A percentile compares a stretch with the other conserved stretches of the same genome.
These are phyloP conservation scores for Samia ricini DNA, from an alignment of 1,140 invertebrate species.

Conservation along the genomic window DNA sequence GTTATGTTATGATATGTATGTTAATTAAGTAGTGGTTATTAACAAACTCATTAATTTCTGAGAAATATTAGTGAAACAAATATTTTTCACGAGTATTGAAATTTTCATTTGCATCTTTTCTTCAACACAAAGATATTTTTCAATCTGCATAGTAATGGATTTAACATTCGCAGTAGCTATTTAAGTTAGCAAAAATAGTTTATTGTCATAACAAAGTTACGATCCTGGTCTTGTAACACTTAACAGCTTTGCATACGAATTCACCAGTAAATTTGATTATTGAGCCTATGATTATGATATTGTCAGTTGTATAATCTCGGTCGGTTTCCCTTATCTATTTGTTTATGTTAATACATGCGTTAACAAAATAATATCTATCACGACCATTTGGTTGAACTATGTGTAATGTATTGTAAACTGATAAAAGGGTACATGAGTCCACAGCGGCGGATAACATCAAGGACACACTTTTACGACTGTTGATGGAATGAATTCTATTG, in stretches of 20 bases:
- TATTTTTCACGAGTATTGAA: too few relatives aligned
- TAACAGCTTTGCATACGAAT: background rate
- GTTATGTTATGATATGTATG: too few relatives aligned
- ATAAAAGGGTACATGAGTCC: conserved; percentile 21
- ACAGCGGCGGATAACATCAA: conserved; percentile 7
- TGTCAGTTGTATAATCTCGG: background rate
- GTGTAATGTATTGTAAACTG: conserved; percentile 14
- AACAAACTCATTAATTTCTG: too few relatives aligned
- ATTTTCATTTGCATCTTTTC: too few relatives aligned
- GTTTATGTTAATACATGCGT: background rate
- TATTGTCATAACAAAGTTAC: too few relatives aligned
- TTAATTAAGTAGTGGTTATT: too few relatives aligned
- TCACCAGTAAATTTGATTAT: background rate
- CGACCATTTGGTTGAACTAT: background rate
- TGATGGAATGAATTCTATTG: conserved; percentile 22
- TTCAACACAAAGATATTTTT: too few relatives aligned
- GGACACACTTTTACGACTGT: conserved; percentile 29
- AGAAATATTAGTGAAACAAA: too few relatives aligned
- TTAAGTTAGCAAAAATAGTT: too few relatives aligned
- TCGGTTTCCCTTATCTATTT: background rate
- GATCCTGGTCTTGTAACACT: background rate
- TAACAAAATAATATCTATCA: background rate
- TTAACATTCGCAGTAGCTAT: too few relatives aligned
- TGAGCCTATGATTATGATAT: background rate
- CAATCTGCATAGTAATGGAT: too few relatives aligned